Base-by-base conservation (phyloP, 2,888 invertebrate species). In the Cantharis flavilabris region DNA sequence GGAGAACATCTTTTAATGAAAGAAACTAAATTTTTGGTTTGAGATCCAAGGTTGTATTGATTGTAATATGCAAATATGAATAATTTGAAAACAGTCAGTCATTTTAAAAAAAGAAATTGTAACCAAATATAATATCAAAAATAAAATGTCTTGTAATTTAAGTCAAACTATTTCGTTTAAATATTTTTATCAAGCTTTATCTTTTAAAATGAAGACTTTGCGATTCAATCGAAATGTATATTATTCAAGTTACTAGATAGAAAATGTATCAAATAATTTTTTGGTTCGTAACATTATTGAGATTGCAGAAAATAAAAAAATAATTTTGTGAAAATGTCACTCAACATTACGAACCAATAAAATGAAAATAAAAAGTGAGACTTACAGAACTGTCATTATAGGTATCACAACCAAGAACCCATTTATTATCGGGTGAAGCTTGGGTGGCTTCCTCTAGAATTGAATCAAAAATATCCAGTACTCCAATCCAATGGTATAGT, bases 401-500 rank as follows among this genome's bases (percentile, higher is more conserved):
- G 76, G 91, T 89, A 89, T 96, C 96, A 88, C 95, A 95, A 74
- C 92, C 91, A 82, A 96, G 88, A 81, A 92, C 91, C 94, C 94
- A 95, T 82, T 91, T 90, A 82, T 91, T 92, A 75, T 91, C 92
- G 14, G 89, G 88, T 76, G 90, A 90, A 80, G 90, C 90, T 76
- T 91, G 89, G 70, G 94, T 93, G n/a, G 95, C 94, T 85, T 92
- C 92, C 82, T 95, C 95, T 79, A 96, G 89, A 80, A 96, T 93
- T 75, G 91, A 91, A 86, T 94, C 94, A 84, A 93, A 93, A 65
- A 93, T 91, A 88, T 96, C 95, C 74, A 96, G 88, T 18, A 96
- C 93, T 88, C 95, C 94, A 80, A 95, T 94, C 96, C 96, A 96
- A 87, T 96, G 95, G 84, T 94, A 94, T 16, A 96, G 88, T 88